Evolutionary conservation across 35 echinoderm and acorn worm species (phyloP).

Genomic region (Ophioderma brevispina): DNA sequence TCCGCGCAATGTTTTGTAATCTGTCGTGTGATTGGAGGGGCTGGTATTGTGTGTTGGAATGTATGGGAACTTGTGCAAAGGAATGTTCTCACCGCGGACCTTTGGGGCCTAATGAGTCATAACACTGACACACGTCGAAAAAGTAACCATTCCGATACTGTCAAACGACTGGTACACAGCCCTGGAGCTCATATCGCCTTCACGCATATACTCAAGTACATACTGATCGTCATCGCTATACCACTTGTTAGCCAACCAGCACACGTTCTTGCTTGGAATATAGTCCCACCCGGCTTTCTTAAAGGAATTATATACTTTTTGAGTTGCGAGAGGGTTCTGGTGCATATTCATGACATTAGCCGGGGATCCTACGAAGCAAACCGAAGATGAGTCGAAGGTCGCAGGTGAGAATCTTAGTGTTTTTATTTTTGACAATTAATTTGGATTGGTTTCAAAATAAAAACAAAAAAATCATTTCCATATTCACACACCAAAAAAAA

Average conservation of each 20-base stretch:
- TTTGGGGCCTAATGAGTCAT: background rate
- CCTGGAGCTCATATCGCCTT: too few species aligned
- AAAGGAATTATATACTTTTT: background rate
- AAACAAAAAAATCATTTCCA: too few species aligned
- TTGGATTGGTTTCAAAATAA: too few species aligned
- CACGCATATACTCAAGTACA: too few species aligned
- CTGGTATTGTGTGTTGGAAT: constrained; percentile 20
- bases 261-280: background rate
- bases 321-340: background rate
- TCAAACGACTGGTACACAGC: background rate
- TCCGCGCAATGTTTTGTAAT: background rate
- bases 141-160: background rate
- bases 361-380: constrained; percentile 72
- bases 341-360: too few species aligned
- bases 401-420: constrained; percentile 80
- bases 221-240: too few species aligned
- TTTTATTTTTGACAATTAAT: too few species aligned
- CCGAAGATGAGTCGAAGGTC: constrained; percentile 81
- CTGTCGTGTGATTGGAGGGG: background rate
- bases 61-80: constrained; percentile 25
- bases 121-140: background rate
- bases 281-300: background rate
- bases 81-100: constrained; percentile 23
- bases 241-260: too few species aligned
- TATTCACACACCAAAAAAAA: too few species aligned